Evolutionary conservation across 2,113 vertebrate genomes (phyloP), one percentile per base, ranked within the genome.

Genomic region (Gadus macrocephalus): DNA sequence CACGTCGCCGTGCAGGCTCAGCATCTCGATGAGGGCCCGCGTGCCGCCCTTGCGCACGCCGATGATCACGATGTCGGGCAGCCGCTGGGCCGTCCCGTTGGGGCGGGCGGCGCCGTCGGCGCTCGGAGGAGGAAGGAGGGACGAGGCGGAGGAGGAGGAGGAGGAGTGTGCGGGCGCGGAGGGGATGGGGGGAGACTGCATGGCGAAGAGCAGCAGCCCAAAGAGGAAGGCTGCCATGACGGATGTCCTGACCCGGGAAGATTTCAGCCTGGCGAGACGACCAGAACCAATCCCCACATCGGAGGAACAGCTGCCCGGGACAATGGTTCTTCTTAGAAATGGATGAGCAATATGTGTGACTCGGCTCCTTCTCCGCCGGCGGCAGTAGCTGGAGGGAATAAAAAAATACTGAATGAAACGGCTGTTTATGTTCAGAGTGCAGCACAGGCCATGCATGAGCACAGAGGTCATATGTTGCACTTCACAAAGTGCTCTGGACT

Each of bases 21-120:
- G 90, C 97, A 99, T 99, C 89, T 99, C 96, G 16, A 99, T 90
- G 49, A 99, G 86, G 0, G 97, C 97, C 66, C 97, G 91, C 0
- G 97, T 99, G 16, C 97, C 96, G 5, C 96, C 96, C 88, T 99
- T 99, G 78, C 96, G 92, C 81, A 99, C 97, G 0, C 97, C 97
- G 12, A 99, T 98, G 77, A 99, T 98, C 79, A 99, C 86, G 63
- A 95, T 94, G 65, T 94, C 92, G 0, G 96, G 97, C 19, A 98
- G 91, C 53, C 91, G 93, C 81, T 86, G 93, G 1, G 83, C 74
- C 0, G 94, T 94, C 79, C 92, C 94, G 15, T 94, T 95, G n/a
- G 87, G 81, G 75, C 92, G 88, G 58, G 76, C 59, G 1, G 80
- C 85, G 86, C 81, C 80, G 65, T 42, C 19, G 72, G 85, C 68